These are phyloP conservation scores for Forbesichthys papilliferus DNA, from an alignment of 2,113 vertebrate genomes.

Conservation along the genomic window DNA sequence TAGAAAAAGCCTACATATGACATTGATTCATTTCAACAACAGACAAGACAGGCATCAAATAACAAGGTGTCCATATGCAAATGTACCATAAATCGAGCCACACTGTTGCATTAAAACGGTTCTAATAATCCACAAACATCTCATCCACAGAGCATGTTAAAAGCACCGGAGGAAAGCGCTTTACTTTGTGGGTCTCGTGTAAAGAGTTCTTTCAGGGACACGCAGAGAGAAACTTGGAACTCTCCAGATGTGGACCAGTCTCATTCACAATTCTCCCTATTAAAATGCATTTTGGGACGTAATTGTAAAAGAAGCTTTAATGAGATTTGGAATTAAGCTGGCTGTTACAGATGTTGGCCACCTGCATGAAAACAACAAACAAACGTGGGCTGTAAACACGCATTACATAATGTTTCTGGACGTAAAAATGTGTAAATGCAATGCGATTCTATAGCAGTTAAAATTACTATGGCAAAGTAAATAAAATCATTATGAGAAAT, in stretches of 20 bases:
- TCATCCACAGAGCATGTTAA: too few species aligned
- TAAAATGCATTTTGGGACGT: slow-evolving; percentile 19
- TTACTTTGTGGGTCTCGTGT: slow-evolving; percentile 12
- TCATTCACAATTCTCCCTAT: too few species aligned
- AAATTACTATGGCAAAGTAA: slow-evolving; percentile 6
- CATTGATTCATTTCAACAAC: too few species aligned
- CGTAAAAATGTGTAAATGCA: slow-evolving; percentile 8
- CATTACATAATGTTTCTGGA: slow-evolving; percentile 17
- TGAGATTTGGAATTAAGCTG: slow-evolving; percentile 26
- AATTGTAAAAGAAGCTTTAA: slow-evolving; percentile 11
- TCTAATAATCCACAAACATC: slow-evolving; percentile 9
- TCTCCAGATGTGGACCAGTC: slow-evolving; percentile 43
- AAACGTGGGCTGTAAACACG: slow-evolving; percentile 9
- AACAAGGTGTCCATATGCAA: too few species aligned
- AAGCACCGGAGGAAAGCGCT: too few species aligned
- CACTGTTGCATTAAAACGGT: slow-evolving; percentile 20
- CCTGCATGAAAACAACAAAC: slow-evolving; percentile 19
- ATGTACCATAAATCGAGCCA: not conserved
- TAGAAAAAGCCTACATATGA: too few species aligned
- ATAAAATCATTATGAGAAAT: too few species aligned
- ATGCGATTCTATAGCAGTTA: slow-evolving; percentile 13
- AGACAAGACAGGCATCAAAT: too few species aligned
- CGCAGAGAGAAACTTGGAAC: slow-evolving; percentile 13
- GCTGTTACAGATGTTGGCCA: slow-evolving; percentile 47
- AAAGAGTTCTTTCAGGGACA: slow-evolving; percentile 1